Evolutionary conservation across 1,140 invertebrate species (phyloP), one percentile per base, ranked within the genome.

Genomic region (Chrysopa pallens): DNA sequence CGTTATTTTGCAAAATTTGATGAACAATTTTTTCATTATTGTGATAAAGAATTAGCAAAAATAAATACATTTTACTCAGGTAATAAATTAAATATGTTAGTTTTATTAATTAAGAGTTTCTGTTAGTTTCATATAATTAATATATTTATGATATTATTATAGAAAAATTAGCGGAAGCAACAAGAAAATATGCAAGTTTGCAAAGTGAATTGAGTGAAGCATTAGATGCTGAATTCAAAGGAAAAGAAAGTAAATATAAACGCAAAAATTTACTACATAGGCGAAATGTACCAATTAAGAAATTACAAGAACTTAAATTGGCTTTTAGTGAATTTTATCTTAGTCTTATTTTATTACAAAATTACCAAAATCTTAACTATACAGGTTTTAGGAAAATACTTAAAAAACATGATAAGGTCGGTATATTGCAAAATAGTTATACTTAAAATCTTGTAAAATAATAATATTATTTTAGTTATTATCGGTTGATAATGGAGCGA

Each of bases 331-430:
- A 99, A 70, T 98, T 98, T 65, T 99, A 99, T 61, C 70, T 99
- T 2, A 95, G 89, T 54, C 59, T 99, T 17, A 95, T 99, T 51
- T 70, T 99, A 2, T 67, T 88, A 37, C 84, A 88, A 55, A 88
- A 87, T 54, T 89, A 87, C 55, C 84, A 88, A 57, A 96, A 94
- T 63, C 68, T 99, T 13, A 99, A 99, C 67, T 95, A 92, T 54
- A 98, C 95, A 11, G 96, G 96, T 1, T 99, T 99, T 67, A 74
- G 95, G 44, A 99, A 99, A 67, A 99, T 99, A 57, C 71, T 98
- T n/a, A 99, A 99, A 62, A 99, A 99, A 66, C 95, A 99, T 63
- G 96, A 99, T 64, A 99, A 99, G 75, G 85, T 97, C 66, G 53
- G 50, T 50, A 42, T 41, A 43, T 23, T 29, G 9, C 33, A 1